Base-by-base conservation (phyloP, 2,113 vertebrate species). In the Hydrochoerus hydrochaeris region DNA sequence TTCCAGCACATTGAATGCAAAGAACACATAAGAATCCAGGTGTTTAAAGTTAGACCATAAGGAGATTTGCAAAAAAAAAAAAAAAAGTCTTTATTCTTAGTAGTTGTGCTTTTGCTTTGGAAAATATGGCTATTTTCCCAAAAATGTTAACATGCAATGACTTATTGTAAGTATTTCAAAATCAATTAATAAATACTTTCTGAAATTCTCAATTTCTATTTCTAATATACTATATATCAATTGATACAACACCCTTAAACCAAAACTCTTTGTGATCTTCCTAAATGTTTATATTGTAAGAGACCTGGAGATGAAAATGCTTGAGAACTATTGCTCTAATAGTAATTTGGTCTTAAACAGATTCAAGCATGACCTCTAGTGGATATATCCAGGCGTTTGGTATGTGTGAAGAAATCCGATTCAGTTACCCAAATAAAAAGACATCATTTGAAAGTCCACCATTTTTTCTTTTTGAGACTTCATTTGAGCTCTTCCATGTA, bases 291-390 rank as follows among this genome's bases (percentile, higher is more conserved):
- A 75, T 57, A 60, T 62, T 95, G 89, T 86, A 93, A 90, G 67
- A 81, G 44, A 30, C 58, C 11, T 54, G 65, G 80, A 90, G 62
- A 69, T 38, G 41, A 85, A n/a, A 90, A 19, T 38, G 19, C 32
- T n/a, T 60, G 19, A 75, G 19, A 92, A 65, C n/a, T 5, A 20
- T 14, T 49, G 35, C 8, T 78, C 3, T 63, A 26, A 52, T 13
- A 17, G 60, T 38, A 78, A 58, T 67, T 60, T 69, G 54, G 17
- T 57, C 60, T 91, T 82, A 60, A 28, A 17, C 0, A 88, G 77
- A 92, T 52, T 96, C 92, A 90, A 44, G 35, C 30, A 16, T 86
- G 96, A 94, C 96, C 88, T 88, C 95, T 98, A 92, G 95, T 96
- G 94, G 95, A 86, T 46, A 90, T 10, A 90, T 54, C 41, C 82